A percentile compares a stretch with the other conserved stretches of the same genome.
These are phyloP conservation scores for Thamnophis elegans DNA, from an alignment of 2,797 vertebrate genomes.

Conservation along the genomic window DNA sequence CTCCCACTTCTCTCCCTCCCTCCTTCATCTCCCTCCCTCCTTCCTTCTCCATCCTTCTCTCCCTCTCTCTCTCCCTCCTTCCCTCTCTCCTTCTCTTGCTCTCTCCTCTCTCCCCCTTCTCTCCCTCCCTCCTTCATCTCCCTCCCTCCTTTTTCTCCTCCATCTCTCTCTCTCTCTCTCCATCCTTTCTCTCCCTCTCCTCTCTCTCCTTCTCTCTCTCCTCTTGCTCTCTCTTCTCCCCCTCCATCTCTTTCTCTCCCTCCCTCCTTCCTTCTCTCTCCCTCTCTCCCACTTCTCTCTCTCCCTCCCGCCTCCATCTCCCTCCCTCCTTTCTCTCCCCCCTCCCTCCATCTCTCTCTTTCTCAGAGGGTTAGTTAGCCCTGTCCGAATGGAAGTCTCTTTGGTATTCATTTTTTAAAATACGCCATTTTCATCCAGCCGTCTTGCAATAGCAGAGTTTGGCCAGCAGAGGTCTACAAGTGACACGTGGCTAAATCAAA, in stretches of 20 bases:
- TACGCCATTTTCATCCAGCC: neutral
- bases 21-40: neutral
- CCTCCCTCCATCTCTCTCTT: no score
- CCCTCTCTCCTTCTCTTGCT: neutral
- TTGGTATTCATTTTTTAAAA: neutral
- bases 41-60: no score
- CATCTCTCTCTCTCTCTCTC: no score
- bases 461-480: neutral
- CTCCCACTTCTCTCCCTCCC: neutral
- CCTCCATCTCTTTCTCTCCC: fast-evolving
- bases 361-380: neutral
- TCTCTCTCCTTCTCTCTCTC: fast-evolving
- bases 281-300: neutral
- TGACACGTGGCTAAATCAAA: neutral
- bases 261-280: neutral
- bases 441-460: neutral
- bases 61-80: no score
- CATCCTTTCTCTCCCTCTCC: no score
- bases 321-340: neutral
- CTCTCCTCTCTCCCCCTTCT: no score
- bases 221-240: no score
- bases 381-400: neutral
- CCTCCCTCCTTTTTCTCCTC: neutral
- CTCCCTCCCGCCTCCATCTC: neutral
- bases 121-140: neutral